Conservation (phyloP, 2,113 vertebrate species). For the Vireo altiloquus region DNA sequence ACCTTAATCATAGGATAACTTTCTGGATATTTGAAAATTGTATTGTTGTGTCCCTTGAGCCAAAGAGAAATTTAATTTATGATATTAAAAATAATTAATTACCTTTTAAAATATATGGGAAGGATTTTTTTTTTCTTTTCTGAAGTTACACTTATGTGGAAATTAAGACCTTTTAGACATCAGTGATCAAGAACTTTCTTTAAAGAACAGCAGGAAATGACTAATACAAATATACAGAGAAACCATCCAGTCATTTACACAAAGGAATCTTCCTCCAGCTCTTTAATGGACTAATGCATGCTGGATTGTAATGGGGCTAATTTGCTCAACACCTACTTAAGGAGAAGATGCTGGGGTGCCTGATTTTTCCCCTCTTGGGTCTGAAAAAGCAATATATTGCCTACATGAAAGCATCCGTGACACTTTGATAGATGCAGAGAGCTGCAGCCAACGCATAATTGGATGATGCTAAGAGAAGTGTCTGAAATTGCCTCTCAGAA, state of each 20-base stretch:
- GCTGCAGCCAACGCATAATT: slow-evolving; percentile 49
- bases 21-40: not conserved
- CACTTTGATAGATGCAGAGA: slow-evolving; percentile 43
- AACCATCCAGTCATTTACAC: slow-evolving; percentile 30
- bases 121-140: not conserved
- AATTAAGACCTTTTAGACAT: slow-evolving; percentile 40
- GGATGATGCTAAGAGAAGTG: not conserved
- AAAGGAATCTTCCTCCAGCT: slow-evolving; percentile 28
- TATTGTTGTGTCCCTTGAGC: not conserved
- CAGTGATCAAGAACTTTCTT: slow-evolving; percentile 45
- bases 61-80: not conserved
- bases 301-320: slow-evolving; percentile 27
- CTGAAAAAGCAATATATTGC: slow-evolving; percentile 43
- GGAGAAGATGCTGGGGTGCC: not conserved
- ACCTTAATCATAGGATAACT: not conserved
- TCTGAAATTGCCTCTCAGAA: slow-evolving; percentile 36
- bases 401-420: slow-evolving; percentile 43
- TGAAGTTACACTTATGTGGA: not conserved
- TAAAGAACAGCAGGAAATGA: slow-evolving; percentile 69
- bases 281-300: slow-evolving; percentile 64
- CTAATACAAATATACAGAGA: slow-evolving; percentile 30
- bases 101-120: not conserved
- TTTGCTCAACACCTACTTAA: slow-evolving; percentile 57
- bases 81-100: not conserved
- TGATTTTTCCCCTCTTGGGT: slow-evolving; percentile 40